These are phyloP conservation scores for Rhopalosiphum padi DNA, from an alignment of 1,140 invertebrate species.

Conservation along the genomic window DNA sequence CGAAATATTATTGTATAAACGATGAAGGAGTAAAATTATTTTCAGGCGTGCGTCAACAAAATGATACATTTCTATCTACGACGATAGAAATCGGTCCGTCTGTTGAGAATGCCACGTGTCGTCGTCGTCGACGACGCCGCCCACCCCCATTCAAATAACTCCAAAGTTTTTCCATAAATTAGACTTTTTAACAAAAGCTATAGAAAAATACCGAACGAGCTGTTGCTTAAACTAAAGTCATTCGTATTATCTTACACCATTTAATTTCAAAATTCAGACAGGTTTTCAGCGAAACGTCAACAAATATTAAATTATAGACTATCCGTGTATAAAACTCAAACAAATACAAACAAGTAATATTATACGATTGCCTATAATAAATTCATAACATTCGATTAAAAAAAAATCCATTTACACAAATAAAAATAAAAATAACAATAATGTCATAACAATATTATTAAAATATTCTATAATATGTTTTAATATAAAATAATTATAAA, in stretches of 20 bases:
- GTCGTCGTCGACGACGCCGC: too few species aligned
- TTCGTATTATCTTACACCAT: not conserved
- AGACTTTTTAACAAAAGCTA: conserved; percentile 25
- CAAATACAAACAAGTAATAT: too few species aligned
- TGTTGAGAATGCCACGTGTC: not conserved
- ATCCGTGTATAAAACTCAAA: too few species aligned
- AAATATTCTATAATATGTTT: not conserved
- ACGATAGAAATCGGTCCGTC: not conserved
- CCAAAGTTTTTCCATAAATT: conserved; percentile 33
- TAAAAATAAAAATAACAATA: not conserved
- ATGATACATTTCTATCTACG: not conserved
- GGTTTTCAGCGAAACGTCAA: not conserved
- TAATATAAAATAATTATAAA: not conserved
- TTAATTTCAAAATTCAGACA: not conserved
- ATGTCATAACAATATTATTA: not conserved
- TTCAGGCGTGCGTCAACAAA: not conserved
- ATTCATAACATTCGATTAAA: too few species aligned
- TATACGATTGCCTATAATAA: too few species aligned
- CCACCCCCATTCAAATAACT: not conserved
- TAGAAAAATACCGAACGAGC: not conserved
- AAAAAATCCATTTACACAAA: not conserved
- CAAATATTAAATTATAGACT: not conserved
- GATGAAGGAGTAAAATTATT: not conserved
- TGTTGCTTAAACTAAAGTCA: not conserved
- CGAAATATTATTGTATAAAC: not conserved